Conservation (phyloP, 1,140 invertebrate genomes). For the Caenorhabditis elegans region DNA sequence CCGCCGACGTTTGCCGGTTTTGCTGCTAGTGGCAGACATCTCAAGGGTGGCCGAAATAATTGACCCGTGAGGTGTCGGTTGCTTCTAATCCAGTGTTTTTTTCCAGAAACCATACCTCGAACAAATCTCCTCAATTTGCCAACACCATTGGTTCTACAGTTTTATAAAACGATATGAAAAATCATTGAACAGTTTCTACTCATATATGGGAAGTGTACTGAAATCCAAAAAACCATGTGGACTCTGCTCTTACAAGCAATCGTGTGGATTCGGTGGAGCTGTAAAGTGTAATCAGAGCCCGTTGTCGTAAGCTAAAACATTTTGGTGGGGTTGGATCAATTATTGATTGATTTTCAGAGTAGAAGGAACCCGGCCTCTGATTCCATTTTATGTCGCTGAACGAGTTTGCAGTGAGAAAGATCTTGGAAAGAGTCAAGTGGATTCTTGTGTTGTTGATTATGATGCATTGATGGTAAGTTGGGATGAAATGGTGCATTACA, state of each 20-base stretch:
- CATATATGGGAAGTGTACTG: slow-evolving; percentile 54
- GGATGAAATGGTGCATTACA: too few species aligned
- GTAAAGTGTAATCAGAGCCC: slow-evolving; percentile 59
- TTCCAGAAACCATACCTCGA: slow-evolving; percentile 54
- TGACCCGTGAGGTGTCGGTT: too few species aligned
- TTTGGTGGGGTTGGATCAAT: not conserved
- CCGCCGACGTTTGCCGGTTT: too few species aligned
- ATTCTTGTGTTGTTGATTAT: slow-evolving; percentile 62
- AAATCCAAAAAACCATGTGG: slow-evolving; percentile 58
- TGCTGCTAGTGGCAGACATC: too few species aligned
- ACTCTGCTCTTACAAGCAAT: slow-evolving; percentile 62
- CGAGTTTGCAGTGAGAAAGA: slow-evolving; percentile 58
- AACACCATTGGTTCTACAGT: slow-evolving; percentile 65
- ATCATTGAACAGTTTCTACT: slow-evolving; percentile 61
- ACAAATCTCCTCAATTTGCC: slow-evolving; percentile 60
- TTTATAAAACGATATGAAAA: slow-evolving; percentile 56
- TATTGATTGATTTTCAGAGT: slow-evolving; percentile 45
- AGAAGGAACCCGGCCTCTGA: slow-evolving; percentile 57
- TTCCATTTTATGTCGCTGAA: slow-evolving; percentile 65
- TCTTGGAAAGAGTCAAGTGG: slow-evolving; percentile 54
- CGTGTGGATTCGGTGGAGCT: slow-evolving; percentile 61
- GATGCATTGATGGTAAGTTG: slow-evolving; percentile 47
- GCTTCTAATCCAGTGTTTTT: not conserved
- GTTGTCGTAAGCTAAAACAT: slow-evolving; percentile 62
- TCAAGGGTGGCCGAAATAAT: too few species aligned